Conservation (phyloP, 1,140 invertebrate species). For the Temnothorax nylanderi region DNA sequence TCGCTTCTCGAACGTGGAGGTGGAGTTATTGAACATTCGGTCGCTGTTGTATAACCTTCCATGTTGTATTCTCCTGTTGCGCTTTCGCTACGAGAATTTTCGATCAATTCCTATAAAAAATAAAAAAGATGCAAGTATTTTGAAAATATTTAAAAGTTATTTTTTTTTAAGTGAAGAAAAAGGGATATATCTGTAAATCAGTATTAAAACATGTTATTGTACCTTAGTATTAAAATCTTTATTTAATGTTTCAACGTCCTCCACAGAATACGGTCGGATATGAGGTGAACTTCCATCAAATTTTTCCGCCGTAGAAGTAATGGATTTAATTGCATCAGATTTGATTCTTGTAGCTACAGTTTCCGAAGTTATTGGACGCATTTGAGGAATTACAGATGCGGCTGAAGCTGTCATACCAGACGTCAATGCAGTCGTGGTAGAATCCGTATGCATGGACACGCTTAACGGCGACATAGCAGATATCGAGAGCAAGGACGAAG, state of each 20-base stretch:
- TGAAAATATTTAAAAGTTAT: background rate
- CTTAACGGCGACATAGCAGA: constrained; percentile 8
- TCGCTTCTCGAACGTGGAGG: constrained; percentile 88
- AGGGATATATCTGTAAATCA: background rate
- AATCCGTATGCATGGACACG: background rate
- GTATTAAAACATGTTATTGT: constrained; percentile 3
- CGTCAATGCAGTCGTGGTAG: background rate
- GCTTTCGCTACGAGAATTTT: constrained; percentile 66
- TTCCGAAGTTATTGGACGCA: background rate
- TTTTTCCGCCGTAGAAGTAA: background rate
- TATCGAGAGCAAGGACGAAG: constrained; percentile 60
- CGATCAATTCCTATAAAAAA: constrained; percentile 51
- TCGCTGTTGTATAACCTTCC: constrained; percentile 90
- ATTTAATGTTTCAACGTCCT: background rate
- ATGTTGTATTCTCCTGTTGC: constrained; percentile 87
- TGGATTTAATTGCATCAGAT: constrained; percentile 5
- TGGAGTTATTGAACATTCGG: constrained; percentile 88
- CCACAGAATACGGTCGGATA: background rate
- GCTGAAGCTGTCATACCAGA: constrained; percentile 1
- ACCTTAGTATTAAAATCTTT: constrained; percentile 34
- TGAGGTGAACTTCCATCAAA: background rate
- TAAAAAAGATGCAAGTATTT: background rate
- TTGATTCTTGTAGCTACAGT: background rate
- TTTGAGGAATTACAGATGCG: background rate
- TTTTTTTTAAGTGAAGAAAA: background rate